phyloP scores from a whole-genome alignment of 1,140 invertebrate genomes.

The Lamellibrachia luymesi region DNA sequence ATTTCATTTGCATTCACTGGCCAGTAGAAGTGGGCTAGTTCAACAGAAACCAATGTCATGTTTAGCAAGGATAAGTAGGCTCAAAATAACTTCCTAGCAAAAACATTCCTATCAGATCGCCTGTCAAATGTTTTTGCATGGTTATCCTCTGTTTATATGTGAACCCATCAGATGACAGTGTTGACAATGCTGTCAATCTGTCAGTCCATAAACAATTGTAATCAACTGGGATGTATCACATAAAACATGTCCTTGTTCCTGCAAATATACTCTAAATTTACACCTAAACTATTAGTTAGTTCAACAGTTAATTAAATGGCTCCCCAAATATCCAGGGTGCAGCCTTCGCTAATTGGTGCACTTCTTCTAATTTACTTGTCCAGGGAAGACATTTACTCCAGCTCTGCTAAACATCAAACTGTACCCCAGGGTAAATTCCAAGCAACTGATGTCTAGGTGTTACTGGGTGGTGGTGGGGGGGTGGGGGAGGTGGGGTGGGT shows the following conservation, averaged over 20 bases:
- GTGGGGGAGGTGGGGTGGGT: too few species aligned
- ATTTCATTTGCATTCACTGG: neutral
- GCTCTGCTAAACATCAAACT: neutral
- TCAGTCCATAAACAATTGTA: neutral
- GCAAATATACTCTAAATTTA: neutral
- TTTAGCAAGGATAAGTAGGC: neutral
- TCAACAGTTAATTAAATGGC: neutral
- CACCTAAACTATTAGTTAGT: neutral
- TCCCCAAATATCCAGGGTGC: neutral
- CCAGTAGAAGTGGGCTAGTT: neutral
- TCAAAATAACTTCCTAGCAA: neutral
- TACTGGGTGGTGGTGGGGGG: neutral
- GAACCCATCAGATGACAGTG: neutral
- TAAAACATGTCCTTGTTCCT: neutral
- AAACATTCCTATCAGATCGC: neutral
- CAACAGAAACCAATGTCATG: neutral
- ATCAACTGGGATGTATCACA: neutral
- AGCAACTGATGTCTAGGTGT: neutral
- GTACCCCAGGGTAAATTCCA: neutral
- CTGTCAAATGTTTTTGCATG: neutral
- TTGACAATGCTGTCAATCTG: neutral
- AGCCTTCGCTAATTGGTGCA: neutral
- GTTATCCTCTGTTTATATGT: neutral
- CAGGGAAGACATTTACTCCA: neutral
- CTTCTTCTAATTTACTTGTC: neutral